Conservation (phyloP, 2,113 vertebrate genomes). For the Bucco capensis region DNA sequence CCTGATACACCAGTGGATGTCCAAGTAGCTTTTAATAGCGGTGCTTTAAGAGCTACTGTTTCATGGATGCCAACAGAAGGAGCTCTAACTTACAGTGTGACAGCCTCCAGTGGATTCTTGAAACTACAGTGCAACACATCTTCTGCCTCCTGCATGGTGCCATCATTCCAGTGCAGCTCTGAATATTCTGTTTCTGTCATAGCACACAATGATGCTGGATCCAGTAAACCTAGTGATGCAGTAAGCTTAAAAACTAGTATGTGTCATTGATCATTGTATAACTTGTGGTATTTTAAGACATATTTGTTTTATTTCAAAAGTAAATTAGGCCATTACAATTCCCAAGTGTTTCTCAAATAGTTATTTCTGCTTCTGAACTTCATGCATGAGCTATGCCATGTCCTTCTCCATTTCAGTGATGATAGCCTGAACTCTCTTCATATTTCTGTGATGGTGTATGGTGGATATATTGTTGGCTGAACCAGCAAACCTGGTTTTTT, state of each 20-base stretch:
- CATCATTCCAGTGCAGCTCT: conserved; percentile 78
- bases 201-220: conserved; percentile 82
- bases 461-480: background rate
- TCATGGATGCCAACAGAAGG: conserved; percentile 76
- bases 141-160: conserved; percentile 72
- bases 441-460: background rate
- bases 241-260: conserved; percentile 80
- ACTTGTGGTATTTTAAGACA: background rate
- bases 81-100: conserved; percentile 70
- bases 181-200: conserved; percentile 75
- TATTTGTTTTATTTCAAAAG: background rate
- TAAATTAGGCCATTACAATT: background rate
- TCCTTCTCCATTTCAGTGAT: background rate
- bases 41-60: conserved; percentile 65
- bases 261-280: background rate
- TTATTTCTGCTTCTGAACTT: background rate
- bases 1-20: conserved; percentile 65
- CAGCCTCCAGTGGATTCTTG: conserved; percentile 47
- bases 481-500: background rate
- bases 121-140: conserved; percentile 71
- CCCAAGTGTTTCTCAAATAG: background rate
- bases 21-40: conserved; percentile 59
- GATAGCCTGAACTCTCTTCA: background rate
- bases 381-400: background rate
- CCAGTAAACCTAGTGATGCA: conserved; percentile 75